Evolutionary conservation across 2,797 vertebrate species (phyloP).

Genomic region (Balearica regulorum): DNA sequence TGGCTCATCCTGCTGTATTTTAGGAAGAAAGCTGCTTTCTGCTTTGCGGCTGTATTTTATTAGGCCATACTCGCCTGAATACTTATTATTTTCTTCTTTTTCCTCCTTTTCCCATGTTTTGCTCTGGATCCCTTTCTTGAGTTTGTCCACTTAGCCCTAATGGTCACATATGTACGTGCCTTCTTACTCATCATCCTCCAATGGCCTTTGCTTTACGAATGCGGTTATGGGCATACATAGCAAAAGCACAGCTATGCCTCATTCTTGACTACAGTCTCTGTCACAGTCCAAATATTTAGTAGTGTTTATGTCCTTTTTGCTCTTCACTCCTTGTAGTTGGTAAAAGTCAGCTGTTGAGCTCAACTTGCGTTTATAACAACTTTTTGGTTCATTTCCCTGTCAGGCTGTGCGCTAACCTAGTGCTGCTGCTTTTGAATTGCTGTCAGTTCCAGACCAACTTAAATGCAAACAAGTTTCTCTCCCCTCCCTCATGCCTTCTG

Average conservation of each 20-base stretch:
- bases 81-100: background rate
- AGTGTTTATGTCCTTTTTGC: background rate
- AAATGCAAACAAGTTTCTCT: background rate
- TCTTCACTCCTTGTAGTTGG: background rate
- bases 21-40: background rate
- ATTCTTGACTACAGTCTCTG: background rate
- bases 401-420: background rate
- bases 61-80: background rate
- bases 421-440: background rate
- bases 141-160: background rate
- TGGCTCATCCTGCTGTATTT: background rate
- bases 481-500: conserved; percentile 8
- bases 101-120: background rate
- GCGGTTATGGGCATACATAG: background rate
- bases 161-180: rapidly evolving
- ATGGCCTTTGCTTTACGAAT: background rate
- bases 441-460: background rate
- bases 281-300: background rate
- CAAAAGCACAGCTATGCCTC: background rate
- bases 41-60: background rate
- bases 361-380: background rate
- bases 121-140: background rate
- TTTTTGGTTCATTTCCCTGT: background rate
- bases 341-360: background rate
- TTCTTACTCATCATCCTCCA: background rate